Evolutionary conservation across 2,797 vertebrate species (phyloP).

Genomic region (Loris lydekkerianus): DNA sequence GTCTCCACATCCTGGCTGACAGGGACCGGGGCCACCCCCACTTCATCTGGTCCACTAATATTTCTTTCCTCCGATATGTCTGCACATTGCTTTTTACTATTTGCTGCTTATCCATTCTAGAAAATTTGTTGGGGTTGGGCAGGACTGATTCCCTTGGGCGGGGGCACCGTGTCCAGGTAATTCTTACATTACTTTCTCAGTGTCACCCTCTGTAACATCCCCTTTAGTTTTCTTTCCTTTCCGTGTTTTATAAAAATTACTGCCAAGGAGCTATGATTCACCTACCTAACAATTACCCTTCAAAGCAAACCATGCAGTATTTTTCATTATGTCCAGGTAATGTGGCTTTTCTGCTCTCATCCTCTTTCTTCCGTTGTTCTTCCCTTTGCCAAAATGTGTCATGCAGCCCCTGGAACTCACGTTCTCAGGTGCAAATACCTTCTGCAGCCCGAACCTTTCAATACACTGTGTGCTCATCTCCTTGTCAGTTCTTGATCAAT

Average conservation of each 20-base stretch:
- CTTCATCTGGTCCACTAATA: no score
- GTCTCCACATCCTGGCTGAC: no score
- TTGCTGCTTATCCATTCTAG: not conserved
- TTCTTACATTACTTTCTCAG: not conserved
- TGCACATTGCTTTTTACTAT: not conserved
- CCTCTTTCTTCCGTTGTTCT: not conserved
- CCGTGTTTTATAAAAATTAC: not conserved
- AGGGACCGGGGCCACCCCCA: no score
- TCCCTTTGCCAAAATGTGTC: not conserved
- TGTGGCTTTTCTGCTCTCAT: not conserved
- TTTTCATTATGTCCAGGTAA: not conserved
- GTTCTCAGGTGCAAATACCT: not conserved
- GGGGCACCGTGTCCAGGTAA: not conserved
- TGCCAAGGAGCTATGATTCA: not conserved
- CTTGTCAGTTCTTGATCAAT: slow-evolving; percentile 4
- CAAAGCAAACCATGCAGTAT: not conserved
- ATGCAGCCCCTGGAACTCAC: not conserved
- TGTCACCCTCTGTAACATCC: not conserved
- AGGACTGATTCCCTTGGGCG: not conserved
- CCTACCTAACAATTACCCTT: not conserved
- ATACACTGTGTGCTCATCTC: not conserved
- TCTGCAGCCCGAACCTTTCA: not conserved
- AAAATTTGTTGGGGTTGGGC: not conserved
- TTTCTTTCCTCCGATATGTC: not conserved
- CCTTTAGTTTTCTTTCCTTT: not conserved